A percentile compares a stretch with the other conserved stretches of the same genome.
Evolutionary conservation across 2,888 invertebrate genomes (phyloP).

Genomic region (Galerucella calmariensis): DNA sequence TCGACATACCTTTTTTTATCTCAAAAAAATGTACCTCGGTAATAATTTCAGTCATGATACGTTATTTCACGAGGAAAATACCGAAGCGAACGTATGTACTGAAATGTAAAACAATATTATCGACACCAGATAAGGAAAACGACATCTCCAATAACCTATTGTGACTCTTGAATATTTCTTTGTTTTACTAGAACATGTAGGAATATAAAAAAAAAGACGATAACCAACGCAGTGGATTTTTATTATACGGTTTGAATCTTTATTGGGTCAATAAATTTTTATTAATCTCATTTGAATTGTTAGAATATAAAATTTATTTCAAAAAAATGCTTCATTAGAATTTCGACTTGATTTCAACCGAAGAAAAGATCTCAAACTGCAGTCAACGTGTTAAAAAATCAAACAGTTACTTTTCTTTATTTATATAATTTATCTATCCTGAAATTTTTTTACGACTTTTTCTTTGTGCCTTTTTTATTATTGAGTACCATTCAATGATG

Average conservation of each 20-base stretch:
- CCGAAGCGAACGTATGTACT: background rate
- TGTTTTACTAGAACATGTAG: slow-evolving; percentile 1
- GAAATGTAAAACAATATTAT: slow-evolving; percentile 9
- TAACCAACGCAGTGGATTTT: background rate
- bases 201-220: background rate
- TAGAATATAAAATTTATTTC: background rate
- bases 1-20: no score
- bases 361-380: background rate
- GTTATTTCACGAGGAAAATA: background rate
- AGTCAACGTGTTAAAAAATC: background rate
- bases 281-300: background rate
- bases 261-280: slow-evolving; percentile 10
- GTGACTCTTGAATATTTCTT: background rate
- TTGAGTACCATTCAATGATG: slow-evolving; percentile 10
- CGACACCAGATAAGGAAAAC: slow-evolving; percentile 2
- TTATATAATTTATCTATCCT: background rate
- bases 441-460: background rate
- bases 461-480: background rate
- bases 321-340: background rate
- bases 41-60: background rate
- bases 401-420: background rate
- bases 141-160: slow-evolving; percentile 8
- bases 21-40: no score
- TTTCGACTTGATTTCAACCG: no score
- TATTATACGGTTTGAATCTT: background rate